Evolutionary conservation across 1,140 invertebrate species (phyloP).

Genomic region (Drosophila miranda): DNA sequence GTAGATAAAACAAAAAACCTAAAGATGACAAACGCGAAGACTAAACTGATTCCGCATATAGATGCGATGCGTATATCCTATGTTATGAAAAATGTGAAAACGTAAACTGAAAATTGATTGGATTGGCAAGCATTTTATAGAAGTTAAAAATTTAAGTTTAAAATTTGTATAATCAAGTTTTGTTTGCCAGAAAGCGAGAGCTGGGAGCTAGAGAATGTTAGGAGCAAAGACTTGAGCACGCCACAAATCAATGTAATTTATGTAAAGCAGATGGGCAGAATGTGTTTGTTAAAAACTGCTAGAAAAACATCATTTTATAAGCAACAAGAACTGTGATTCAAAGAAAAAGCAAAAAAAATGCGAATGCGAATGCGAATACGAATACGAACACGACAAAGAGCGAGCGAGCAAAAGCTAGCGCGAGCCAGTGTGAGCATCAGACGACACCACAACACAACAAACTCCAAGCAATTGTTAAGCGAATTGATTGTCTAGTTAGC

Average conservation of each 20-base stretch:
- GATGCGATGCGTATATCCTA: conserved; percentile 10
- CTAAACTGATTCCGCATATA: conserved; percentile 40
- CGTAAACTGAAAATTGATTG: conserved; percentile 30
- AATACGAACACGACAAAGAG: conserved; percentile 34
- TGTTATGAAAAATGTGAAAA: conserved; percentile 61
- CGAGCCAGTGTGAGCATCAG: conserved; percentile 38
- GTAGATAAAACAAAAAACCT: conserved; percentile 47
- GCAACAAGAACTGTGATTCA: conserved; percentile 81
- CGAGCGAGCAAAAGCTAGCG: conserved; percentile 30
- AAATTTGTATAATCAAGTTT: conserved; percentile 38
- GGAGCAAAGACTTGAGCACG: conserved; percentile 72
- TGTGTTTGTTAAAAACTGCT: conserved; percentile 61
- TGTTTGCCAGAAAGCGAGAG: conserved; percentile 30
- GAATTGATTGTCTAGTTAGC: conserved; percentile 79
- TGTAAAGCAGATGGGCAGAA: conserved; percentile 19
- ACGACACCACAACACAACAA: conserved; percentile 22
- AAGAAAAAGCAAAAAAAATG: conserved; percentile 61
- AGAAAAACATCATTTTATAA: conserved; percentile 76
- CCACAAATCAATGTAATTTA: conserved; percentile 57
- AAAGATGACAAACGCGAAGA: conserved; percentile 26
- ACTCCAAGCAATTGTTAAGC: conserved; percentile 69
- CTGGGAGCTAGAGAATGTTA: conserved; percentile 22
- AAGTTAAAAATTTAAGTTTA: conserved; percentile 50
- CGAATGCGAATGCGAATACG: conserved; percentile 19
- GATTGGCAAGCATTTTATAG: conserved; percentile 61